A percentile compares a stretch with the other conserved stretches of the same genome.
Conservation (phyloP, 1,140 invertebrate genomes). For the Paraescarpia echinospica region DNA sequence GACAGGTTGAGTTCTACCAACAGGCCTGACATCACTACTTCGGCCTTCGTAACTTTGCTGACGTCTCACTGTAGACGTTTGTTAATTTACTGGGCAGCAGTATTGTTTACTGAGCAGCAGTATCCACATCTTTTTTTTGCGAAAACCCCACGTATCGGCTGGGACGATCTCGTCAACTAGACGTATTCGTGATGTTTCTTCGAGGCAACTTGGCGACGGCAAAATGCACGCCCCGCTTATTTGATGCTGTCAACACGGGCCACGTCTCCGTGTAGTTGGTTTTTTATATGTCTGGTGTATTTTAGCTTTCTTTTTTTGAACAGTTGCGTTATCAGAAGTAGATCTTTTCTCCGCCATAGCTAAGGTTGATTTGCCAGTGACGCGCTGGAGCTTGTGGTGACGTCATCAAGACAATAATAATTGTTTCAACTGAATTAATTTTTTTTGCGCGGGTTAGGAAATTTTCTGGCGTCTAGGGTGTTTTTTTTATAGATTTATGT, state of each 20-base stretch:
- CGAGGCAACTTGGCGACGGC: background rate
- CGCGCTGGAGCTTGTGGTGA: too few species aligned
- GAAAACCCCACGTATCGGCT: background rate
- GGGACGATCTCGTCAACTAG: background rate
- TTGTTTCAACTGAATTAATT: too few species aligned
- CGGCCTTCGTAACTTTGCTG: background rate
- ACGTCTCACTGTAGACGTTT: too few species aligned
- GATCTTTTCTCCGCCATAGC: too few species aligned
- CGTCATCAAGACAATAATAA: too few species aligned
- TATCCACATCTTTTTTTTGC: background rate
- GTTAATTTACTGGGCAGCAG: too few species aligned
- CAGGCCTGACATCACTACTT: background rate
- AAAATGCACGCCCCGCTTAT: background rate
- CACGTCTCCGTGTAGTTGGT: background rate
- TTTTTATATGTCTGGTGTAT: background rate
- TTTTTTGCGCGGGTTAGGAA: too few species aligned
- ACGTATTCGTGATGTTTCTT: background rate
- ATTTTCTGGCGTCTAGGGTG: too few species aligned
- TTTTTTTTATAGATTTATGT: too few species aligned
- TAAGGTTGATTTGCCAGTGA: too few species aligned
- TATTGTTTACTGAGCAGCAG: background rate
- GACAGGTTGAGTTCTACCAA: background rate
- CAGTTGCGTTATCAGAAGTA: background rate
- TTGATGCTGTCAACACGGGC: background rate
- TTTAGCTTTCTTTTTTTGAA: background rate